A percentile compares a stretch with the other conserved stretches of the same genome.
Evolutionary conservation across 2,113 vertebrate species (phyloP).

Genomic region (Siniperca chuatsi): DNA sequence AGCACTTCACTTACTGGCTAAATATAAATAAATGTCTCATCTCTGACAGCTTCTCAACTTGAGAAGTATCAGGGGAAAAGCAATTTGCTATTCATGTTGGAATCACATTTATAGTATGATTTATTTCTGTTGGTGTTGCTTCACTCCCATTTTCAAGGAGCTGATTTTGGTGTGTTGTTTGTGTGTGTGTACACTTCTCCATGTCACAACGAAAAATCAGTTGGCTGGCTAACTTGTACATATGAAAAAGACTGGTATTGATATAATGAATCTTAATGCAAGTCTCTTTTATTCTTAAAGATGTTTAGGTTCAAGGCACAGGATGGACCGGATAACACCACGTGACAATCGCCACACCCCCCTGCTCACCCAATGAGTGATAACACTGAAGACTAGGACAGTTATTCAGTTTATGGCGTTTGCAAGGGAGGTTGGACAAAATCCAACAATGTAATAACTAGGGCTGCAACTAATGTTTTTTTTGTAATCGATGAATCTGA

Average conservation of each 20-base stretch:
- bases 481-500: background rate
- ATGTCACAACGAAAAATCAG: background rate
- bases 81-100: constrained; percentile 29
- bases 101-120: constrained; percentile 28
- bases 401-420: background rate
- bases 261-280: background rate
- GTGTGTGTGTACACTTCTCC: background rate
- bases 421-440: background rate
- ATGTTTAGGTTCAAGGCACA: constrained; percentile 4
- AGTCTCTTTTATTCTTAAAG: background rate
- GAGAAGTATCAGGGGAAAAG: constrained; percentile 31
- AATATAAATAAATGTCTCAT: constrained; percentile 72
- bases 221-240: background rate
- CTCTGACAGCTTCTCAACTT: constrained; percentile 58
- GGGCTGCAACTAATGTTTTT: background rate
- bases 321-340: background rate
- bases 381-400: background rate
- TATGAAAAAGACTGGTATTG: background rate
- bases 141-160: constrained; percentile 18
- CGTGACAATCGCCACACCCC: constrained; percentile 30
- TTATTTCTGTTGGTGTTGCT: constrained; percentile 28
- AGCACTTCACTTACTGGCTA: constrained; percentile 67
- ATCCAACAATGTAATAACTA: background rate
- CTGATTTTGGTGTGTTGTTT: background rate
- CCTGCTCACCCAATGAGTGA: constrained; percentile 18